Evolutionary conservation across 2,113 vertebrate species (phyloP).

Genomic region (Tupaia chinensis): DNA sequence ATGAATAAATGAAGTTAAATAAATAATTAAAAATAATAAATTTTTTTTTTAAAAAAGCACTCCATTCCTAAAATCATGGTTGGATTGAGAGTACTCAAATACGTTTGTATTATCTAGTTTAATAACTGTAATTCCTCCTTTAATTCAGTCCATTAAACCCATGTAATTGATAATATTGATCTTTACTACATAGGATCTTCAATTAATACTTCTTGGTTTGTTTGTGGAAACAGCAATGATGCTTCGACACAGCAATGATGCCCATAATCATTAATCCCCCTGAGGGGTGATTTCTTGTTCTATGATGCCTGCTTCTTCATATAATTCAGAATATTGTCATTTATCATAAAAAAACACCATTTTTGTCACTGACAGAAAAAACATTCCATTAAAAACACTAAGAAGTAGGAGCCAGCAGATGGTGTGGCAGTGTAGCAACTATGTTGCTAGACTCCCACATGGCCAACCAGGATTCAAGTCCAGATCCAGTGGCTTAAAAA

Average conservation of each 20-base stretch:
- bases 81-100: background rate
- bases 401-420: too few relatives aligned
- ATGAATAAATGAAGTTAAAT: too few relatives aligned
- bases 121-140: constrained; percentile 4
- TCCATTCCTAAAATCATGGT: constrained; percentile 13
- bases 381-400: background rate
- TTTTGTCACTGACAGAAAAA: constrained; percentile 10
- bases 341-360: background rate
- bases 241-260: background rate
- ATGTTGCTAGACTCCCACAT: too few relatives aligned
- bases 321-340: background rate
- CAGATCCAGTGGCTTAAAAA: too few relatives aligned
- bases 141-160: background rate
- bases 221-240: background rate
- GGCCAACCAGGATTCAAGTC: too few relatives aligned
- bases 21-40: too few relatives aligned
- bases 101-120: constrained; percentile 4
- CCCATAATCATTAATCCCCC: too few relatives aligned
- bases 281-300: background rate
- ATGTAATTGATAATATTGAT: constrained; percentile 1
- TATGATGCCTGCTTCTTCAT: constrained; percentile 25
- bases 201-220: constrained; percentile 13
- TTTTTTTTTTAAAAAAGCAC: background rate
- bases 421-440: too few relatives aligned
- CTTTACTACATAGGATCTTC: background rate